A percentile compares a stretch with the other conserved stretches of the same genome.
Conservation (phyloP, 2,113 vertebrate species). For the Ictidomys tridecemlineatus region DNA sequence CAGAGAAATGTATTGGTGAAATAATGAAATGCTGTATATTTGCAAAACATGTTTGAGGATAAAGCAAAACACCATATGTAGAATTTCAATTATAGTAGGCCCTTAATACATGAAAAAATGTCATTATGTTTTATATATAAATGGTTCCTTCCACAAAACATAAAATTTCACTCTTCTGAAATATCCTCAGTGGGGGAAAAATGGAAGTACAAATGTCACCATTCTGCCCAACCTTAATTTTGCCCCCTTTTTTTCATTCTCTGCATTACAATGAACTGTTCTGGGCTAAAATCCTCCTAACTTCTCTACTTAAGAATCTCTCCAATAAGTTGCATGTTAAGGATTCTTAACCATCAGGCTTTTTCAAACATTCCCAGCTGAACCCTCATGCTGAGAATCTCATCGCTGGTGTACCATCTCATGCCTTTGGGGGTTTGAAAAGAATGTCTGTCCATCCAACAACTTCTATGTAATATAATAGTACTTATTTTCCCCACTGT, state of each 20-base stretch:
- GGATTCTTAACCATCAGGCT: background rate
- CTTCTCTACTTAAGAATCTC: background rate
- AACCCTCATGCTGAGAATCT: background rate
- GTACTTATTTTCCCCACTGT: background rate
- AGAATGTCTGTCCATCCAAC: background rate
- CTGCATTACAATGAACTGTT: background rate
- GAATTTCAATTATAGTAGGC: background rate
- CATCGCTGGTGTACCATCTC: background rate
- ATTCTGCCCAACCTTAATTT: background rate
- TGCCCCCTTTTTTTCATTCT: background rate
- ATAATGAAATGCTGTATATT: constrained; percentile 2
- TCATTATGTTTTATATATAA: background rate
- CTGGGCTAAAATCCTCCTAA: background rate
- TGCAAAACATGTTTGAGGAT: background rate
- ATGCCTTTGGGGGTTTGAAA: background rate
- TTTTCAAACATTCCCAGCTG: background rate
- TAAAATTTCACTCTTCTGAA: constrained; percentile 22
- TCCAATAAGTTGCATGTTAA: background rate
- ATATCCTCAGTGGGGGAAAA: constrained; percentile 10
- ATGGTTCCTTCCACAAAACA: background rate
- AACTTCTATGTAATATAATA: background rate
- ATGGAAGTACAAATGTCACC: background rate
- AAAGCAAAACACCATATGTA: background rate
- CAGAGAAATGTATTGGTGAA: background rate
- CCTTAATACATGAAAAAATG: background rate